These are phyloP conservation scores for Chaetophractus vellerosus DNA, from an alignment of 2,797 vertebrate genomes.

Conservation along the genomic window DNA sequence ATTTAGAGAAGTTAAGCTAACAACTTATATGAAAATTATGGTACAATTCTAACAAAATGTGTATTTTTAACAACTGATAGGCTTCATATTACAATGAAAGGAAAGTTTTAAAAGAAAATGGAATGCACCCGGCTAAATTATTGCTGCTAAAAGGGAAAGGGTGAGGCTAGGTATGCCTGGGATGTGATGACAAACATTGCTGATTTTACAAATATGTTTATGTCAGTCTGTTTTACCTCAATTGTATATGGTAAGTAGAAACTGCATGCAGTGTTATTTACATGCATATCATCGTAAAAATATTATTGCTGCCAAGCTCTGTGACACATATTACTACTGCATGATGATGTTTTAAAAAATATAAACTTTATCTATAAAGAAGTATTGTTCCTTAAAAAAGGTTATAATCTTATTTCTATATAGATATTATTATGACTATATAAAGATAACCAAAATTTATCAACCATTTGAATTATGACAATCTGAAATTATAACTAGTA, in stretches of 20 bases:
- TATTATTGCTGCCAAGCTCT: neutral
- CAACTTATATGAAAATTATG: neutral
- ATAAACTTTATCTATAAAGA: neutral
- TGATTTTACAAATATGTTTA: neutral
- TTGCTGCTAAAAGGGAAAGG: neutral
- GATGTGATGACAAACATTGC: neutral
- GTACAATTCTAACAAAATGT: neutral
- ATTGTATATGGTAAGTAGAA: neutral
- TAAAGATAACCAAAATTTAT: neutral
- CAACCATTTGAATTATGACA: slow-evolving; percentile 3
- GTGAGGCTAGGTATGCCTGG: neutral
- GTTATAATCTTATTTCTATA: neutral
- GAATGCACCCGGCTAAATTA: neutral
- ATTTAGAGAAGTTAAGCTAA: slow-evolving; percentile 8
- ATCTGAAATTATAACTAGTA: neutral
- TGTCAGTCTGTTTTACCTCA: neutral
- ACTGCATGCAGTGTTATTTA: neutral
- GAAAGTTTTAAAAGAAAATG: neutral
- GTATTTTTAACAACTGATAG: neutral
- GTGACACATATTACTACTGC: neutral
- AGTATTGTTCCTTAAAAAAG: neutral
- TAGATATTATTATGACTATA: neutral
- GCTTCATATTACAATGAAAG: neutral
- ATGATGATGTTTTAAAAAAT: neutral
- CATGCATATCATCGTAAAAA: neutral